phyloP scores from a whole-genome alignment of 2,888 invertebrate species.

The Latrodectus hesperus region DNA sequence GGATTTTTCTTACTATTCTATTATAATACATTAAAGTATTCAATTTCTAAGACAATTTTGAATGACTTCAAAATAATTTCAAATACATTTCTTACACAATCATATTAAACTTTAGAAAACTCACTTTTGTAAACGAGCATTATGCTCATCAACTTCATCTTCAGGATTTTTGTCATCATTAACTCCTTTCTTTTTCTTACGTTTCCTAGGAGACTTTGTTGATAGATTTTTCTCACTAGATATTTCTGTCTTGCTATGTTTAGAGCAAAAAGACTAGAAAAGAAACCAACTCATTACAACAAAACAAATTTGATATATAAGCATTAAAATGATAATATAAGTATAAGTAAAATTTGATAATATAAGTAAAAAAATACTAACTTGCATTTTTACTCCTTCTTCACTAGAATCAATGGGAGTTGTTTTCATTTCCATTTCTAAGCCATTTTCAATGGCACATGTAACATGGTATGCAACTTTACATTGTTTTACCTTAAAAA shows the following conservation, averaged over 20 bases:
- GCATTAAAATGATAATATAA: neutral
- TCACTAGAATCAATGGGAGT: slow-evolving; percentile 93
- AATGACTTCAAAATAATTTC: no score
- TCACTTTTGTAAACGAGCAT: slow-evolving; percentile 61
- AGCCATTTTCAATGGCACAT: slow-evolving; percentile 96
- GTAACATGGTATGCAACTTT: slow-evolving; percentile 99
- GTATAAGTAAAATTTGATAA: neutral
- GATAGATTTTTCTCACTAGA: slow-evolving; percentile 14
- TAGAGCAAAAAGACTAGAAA: slow-evolving; percentile 34
- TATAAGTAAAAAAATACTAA: slow-evolving; percentile 72
- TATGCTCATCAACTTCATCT: slow-evolving; percentile 59
- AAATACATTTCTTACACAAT: neutral
- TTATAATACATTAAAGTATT: no score
- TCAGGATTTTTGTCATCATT: slow-evolving; percentile 35
- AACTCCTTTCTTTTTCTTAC: slow-evolving; percentile 42
- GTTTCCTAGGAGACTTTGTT: slow-evolving; percentile 48
- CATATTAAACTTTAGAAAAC: neutral
- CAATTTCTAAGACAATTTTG: no score
- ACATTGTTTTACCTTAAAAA: slow-evolving; percentile 85
- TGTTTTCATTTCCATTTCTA: slow-evolving; percentile 99
- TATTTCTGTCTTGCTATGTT: slow-evolving; percentile 35
- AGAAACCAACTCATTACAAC: slow-evolving; percentile 6
- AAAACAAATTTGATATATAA: neutral
- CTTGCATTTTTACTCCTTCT: slow-evolving; percentile 90
- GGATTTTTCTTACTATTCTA: no score